A percentile compares a stretch with the other conserved stretches of the same genome.
These are phyloP conservation scores for Chromoteleia sp. DNA, from an alignment of 2,888 invertebrate genomes.

Conservation along the genomic window DNA sequence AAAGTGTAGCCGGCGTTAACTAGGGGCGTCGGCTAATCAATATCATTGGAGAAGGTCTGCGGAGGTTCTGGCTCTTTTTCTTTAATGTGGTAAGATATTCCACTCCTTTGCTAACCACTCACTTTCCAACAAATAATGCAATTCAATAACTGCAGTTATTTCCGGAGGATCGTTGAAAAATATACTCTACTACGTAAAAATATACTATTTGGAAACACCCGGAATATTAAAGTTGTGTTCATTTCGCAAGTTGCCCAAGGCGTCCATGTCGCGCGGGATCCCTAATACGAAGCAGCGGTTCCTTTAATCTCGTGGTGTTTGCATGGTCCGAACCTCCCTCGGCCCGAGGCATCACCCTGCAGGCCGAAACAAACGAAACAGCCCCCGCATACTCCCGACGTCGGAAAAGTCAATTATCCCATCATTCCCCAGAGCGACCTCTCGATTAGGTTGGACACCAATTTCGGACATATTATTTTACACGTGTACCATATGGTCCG, in stretches of 20 bases:
- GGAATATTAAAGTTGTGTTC: conserved; percentile 73
- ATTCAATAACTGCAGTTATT: neutral
- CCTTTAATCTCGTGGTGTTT: conserved; percentile 84
- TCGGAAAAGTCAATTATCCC: conserved; percentile 71
- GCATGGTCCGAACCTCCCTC: conserved; percentile 78
- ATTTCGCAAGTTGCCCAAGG: conserved; percentile 71
- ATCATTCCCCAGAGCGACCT: conserved; percentile 38
- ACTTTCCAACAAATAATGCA: neutral
- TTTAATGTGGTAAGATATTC: conserved; percentile 10
- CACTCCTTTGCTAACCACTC: neutral
- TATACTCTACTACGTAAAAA: neutral
- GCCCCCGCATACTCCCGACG: conserved; percentile 66
- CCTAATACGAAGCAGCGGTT: conserved; percentile 77
- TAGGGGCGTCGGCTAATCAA: conserved; percentile 85
- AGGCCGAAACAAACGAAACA: conserved; percentile 76
- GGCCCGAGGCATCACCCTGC: conserved; percentile 71
- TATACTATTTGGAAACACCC: neutral
- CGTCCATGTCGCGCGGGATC: conserved; percentile 70
- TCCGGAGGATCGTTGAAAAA: neutral
- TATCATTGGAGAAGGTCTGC: conserved; percentile 83
- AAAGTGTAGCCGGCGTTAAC: conserved; percentile 82
- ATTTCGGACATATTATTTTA: conserved; percentile 53
- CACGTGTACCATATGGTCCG: conserved; percentile 43
- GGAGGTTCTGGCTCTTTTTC: conserved; percentile 34
- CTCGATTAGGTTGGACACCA: conserved; percentile 52